These are phyloP conservation scores for Tauraco erythrolophus DNA, from an alignment of 2,113 vertebrate genomes.

Conservation along the genomic window DNA sequence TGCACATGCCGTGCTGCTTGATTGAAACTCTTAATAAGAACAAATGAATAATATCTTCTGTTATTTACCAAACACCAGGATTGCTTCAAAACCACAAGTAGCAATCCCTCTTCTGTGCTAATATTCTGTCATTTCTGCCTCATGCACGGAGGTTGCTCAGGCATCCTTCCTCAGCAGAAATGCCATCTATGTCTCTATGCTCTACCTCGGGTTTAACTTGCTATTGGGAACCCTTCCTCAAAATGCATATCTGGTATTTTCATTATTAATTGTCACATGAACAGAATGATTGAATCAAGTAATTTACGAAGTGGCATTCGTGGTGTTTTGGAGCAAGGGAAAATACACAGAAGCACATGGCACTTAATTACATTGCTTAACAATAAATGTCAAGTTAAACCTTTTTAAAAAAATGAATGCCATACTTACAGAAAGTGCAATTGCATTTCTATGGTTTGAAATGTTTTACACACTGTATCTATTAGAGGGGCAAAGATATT, in stretches of 20 bases:
- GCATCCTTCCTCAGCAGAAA: background rate
- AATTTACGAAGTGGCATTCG: conserved; percentile 66
- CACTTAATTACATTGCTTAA: conserved; percentile 71
- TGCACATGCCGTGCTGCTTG: conserved; percentile 21
- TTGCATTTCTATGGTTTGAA: conserved; percentile 54
- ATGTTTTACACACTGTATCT: conserved; percentile 49
- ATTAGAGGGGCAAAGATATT: conserved; percentile 30
- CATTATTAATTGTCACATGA: conserved; percentile 66
- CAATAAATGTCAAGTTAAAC: conserved; percentile 70
- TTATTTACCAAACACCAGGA: conserved; percentile 39
- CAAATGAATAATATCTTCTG: conserved; percentile 19
- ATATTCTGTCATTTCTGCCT: background rate
- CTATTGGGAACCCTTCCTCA: conserved; percentile 34
- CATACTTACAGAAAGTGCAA: conserved; percentile 43
- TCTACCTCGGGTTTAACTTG: conserved; percentile 16
- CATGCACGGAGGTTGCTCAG: background rate
- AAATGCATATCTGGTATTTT: conserved; percentile 64
- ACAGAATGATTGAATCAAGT: conserved; percentile 66
- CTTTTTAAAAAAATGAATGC: conserved; percentile 62
- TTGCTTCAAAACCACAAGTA: conserved; percentile 18
- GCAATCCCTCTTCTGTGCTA: background rate
- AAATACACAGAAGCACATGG: conserved; percentile 48
- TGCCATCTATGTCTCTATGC: background rate
- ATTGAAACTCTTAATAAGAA: conserved; percentile 44
- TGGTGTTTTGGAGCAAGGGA: conserved; percentile 42